Base-by-base conservation (phyloP, 2,797 vertebrate genomes). In the Sarcophilus harrisii region DNA sequence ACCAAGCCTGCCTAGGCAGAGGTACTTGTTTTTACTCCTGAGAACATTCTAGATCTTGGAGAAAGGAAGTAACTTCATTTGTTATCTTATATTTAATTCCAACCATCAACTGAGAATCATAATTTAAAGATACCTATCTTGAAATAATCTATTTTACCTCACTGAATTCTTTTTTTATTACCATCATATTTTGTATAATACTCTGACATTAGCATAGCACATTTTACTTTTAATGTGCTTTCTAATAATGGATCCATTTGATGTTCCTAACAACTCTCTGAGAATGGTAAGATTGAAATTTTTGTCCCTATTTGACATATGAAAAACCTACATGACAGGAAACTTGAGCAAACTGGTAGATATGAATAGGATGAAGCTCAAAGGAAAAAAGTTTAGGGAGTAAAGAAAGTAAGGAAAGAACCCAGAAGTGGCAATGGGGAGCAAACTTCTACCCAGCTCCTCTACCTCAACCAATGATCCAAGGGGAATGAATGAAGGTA, bases 171-270 rank as follows among this genome's bases (percentile, higher is more conserved):
- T 81, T n/a, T n/a, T n/a, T 92, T 73, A 94, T 92, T 29, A 89
- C 58, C 96, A 90, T 96, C 95, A 97, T 94, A 95, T 97, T 96
- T 97, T 90, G 57, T 28, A 57, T 55, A 92, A 94, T 95, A 97
- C 94, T 60, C 59, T 21, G 1, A 18, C 91, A 32, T 59, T 92
- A 92, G 91, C 24, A 91, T 91, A 93, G 93, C 81, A 94, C 90
- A 81, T 94, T 92, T 91, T 60, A 38, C 90, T 87, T 95, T 92
- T 59, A 93, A 66, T 58, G 57, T 32, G 59, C 57, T 66, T 49
- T 89, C 94, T 62, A 57, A 57, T 89, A 57, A 10, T 21, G 12
- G 94, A 57, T 1, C 0, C 28, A 92, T 90, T 30, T 38, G 45
- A 57, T 30, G 32, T 62, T 92, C 91, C 57, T 58, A 4, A 2